Percentiles rank a stretch among this genome's conserved stretches.
Conservation (phyloP, 2,113 vertebrate species). For the Spea multiplicata region DNA sequence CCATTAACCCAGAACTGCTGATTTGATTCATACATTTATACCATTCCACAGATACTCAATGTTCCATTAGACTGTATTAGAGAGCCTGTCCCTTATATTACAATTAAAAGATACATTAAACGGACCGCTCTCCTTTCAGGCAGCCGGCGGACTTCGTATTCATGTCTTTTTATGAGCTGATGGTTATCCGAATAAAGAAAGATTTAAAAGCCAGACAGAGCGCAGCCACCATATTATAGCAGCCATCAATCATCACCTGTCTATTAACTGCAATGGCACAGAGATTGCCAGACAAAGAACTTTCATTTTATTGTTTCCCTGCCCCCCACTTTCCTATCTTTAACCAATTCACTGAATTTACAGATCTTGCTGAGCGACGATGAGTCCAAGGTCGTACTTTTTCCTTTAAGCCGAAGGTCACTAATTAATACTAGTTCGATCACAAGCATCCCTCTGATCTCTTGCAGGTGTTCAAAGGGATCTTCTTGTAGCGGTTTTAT, state of each 20-base stretch:
- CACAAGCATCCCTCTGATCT: too few relatives aligned
- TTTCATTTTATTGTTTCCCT: not conserved
- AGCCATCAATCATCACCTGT: constrained; percentile 12
- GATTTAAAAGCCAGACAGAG: constrained; percentile 2
- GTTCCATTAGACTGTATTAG: too few relatives aligned
- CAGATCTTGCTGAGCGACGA: not conserved
- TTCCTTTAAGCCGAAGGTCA: too few relatives aligned
- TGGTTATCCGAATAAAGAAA: constrained; percentile 1
- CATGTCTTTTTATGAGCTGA: not conserved
- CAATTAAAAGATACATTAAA: not conserved
- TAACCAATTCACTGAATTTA: not conserved
- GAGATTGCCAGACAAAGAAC: not conserved
- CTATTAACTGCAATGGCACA: constrained; percentile 5
- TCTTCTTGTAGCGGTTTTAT: too few relatives aligned
- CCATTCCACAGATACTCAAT: too few relatives aligned
- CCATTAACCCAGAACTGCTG: too few relatives aligned
- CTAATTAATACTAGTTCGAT: too few relatives aligned
- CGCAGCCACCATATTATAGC: not conserved
- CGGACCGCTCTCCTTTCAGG: not conserved
- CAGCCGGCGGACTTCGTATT: not conserved
- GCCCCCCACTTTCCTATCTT: not conserved
- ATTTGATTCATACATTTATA: too few relatives aligned
- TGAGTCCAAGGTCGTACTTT: too few relatives aligned
- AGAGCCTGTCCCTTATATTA: too few relatives aligned
- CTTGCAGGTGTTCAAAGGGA: too few relatives aligned